These are phyloP conservation scores for Siniperca undulata DNA, from an alignment of 2,797 vertebrate genomes.

Conservation along the genomic window DNA sequence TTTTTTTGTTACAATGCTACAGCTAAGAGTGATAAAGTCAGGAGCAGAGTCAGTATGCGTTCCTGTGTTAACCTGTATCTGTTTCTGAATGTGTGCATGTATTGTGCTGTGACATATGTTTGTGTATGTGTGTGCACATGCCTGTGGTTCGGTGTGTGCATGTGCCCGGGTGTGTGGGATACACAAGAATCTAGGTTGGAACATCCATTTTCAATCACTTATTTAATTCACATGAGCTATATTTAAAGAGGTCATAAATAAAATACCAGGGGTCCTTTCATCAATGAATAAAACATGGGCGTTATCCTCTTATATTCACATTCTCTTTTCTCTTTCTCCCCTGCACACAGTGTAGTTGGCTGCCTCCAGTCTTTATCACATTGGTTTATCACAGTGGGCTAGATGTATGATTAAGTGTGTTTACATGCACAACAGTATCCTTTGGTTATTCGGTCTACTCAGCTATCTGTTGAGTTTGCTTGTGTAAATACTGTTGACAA, in stretches of 20 bases:
- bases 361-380: constrained; percentile 40
- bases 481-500: constrained; percentile 29
- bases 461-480: constrained; percentile 34
- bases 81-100: not conserved
- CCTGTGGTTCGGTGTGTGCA: not conserved
- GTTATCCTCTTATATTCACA: constrained; percentile 66
- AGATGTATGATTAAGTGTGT: constrained; percentile 35
- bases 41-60: not conserved
- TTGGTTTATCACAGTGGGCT: constrained; percentile 36
- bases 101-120: not conserved
- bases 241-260: constrained; percentile 84
- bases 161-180: constrained; percentile 29
- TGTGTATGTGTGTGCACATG: constrained; percentile 22
- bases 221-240: constrained; percentile 79
- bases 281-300: constrained; percentile 80
- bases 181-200: constrained; percentile 64
- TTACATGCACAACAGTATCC: constrained; percentile 33
- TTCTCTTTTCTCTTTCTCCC: constrained; percentile 41
- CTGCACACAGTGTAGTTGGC: constrained; percentile 15
- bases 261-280: constrained; percentile 79
- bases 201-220: constrained; percentile 76
- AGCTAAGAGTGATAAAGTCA: too few species aligned
- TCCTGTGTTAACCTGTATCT: not conserved
- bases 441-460: constrained; percentile 34
- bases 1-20: too few species aligned